A percentile compares a stretch with the other conserved stretches of the same genome.
These are phyloP conservation scores for Herpailurus yagouaroundi DNA, from an alignment of 2,113 vertebrate species.

Conservation along the genomic window DNA sequence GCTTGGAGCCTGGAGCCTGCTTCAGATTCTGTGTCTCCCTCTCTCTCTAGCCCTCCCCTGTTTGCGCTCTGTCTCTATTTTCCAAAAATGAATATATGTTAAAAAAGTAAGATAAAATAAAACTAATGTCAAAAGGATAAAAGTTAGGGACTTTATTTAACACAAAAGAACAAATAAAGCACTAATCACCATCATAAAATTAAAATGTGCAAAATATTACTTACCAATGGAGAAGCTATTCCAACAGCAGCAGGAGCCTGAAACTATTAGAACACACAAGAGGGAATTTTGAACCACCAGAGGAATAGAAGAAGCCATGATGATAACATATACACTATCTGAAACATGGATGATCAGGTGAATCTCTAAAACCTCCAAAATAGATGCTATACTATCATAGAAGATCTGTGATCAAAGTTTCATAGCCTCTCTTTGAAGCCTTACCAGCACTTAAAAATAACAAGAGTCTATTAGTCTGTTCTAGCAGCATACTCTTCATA, in stretches of 20 bases:
- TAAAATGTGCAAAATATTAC: constrained; percentile 5
- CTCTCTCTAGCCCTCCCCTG: no score
- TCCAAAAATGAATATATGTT: no score
- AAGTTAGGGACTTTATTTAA: neutral
- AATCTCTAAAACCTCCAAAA: neutral
- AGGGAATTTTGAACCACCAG: neutral
- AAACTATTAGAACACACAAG: neutral
- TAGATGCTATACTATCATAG: neutral
- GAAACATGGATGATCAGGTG: neutral
- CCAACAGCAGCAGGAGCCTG: neutral
- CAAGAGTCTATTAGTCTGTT: neutral
- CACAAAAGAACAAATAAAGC: neutral
- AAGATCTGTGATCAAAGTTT: neutral
- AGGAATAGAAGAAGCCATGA: neutral
- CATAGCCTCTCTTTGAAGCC: neutral
- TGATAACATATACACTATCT: neutral
- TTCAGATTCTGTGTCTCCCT: no score
- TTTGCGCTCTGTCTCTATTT: no score
- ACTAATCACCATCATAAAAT: neutral
- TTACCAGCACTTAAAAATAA: neutral
- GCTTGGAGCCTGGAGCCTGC: no score
- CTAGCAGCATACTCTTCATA: neutral
- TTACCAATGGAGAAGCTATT: neutral
- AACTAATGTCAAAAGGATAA: neutral
- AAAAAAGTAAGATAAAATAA: neutral